Evolutionary conservation across 1,140 invertebrate genomes (phyloP).

Genomic region (Cecropterus lyciades): DNA sequence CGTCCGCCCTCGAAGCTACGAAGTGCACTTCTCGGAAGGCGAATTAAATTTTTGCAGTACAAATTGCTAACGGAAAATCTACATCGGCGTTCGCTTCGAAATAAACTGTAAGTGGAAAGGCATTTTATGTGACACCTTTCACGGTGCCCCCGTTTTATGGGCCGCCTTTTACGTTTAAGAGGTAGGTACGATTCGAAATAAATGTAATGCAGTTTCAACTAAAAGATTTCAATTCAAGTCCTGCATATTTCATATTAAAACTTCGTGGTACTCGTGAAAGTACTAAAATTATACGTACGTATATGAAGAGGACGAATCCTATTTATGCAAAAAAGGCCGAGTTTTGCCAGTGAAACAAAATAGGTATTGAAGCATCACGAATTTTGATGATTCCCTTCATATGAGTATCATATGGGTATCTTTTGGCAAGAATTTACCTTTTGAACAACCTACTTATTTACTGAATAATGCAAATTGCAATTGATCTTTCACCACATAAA

Average conservation of each 20-base stretch:
- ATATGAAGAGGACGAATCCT: too few relatives aligned
- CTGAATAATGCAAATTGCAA: too few relatives aligned
- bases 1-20: slow-evolving; percentile 29
- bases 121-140: slow-evolving; percentile 21
- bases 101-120: slow-evolving; percentile 8
- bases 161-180: background rate
- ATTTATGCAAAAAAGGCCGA: too few relatives aligned
- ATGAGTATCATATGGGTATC: too few relatives aligned
- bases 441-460: too few relatives aligned
- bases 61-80: slow-evolving; percentile 45
- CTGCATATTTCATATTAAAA: background rate
- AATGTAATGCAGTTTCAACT: slow-evolving; percentile 5
- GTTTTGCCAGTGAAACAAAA: too few relatives aligned
- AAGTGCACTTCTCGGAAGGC: slow-evolving; percentile 18
- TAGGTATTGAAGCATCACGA: too few relatives aligned
- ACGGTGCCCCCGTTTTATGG: background rate
- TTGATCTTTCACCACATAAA: too few relatives aligned
- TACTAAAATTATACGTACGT: too few relatives aligned
- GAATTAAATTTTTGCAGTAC: slow-evolving; percentile 42
- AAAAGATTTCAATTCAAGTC: background rate
- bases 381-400: too few relatives aligned
- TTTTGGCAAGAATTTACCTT: too few relatives aligned
- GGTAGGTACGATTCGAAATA: background rate
- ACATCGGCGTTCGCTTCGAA: slow-evolving; percentile 29
- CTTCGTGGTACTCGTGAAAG: background rate